These are phyloP conservation scores for Euphydryas editha DNA, from an alignment of 2,888 invertebrate genomes.

Conservation along the genomic window DNA sequence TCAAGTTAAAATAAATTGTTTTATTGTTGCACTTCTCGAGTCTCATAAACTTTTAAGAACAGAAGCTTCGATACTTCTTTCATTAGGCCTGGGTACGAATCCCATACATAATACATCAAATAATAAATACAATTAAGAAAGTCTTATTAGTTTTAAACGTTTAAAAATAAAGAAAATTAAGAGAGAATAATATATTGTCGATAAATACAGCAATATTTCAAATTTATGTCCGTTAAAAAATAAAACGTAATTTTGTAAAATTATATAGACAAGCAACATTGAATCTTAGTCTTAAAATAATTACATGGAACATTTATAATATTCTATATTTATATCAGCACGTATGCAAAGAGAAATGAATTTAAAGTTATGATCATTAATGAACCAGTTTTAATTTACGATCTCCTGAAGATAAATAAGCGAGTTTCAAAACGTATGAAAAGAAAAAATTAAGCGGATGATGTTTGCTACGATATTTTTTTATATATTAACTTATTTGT, in stretches of 20 bases:
- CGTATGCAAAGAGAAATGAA: slow-evolving; percentile 24
- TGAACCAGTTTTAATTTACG: slow-evolving; percentile 76
- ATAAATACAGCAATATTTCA: slow-evolving; percentile 3
- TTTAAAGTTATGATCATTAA: slow-evolving; percentile 75
- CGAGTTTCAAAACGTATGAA: slow-evolving; percentile 59
- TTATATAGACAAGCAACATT: slow-evolving; percentile 2
- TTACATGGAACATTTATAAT: slow-evolving; percentile 12
- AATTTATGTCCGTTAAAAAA: slow-evolving; percentile 1
- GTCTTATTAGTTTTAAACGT: slow-evolving; percentile 28
- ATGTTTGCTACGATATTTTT: slow-evolving; percentile 27
- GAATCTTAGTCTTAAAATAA: slow-evolving; percentile 4
- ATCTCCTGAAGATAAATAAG: slow-evolving; percentile 67
- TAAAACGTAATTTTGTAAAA: no score
- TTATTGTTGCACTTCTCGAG: slow-evolving; percentile 63
- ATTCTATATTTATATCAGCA: slow-evolving; percentile 35
- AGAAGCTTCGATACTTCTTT: slow-evolving; percentile 40
- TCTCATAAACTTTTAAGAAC: slow-evolving; percentile 58
- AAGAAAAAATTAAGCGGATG: slow-evolving; percentile 66
- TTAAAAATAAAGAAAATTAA: slow-evolving; percentile 17
- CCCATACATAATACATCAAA: slow-evolving; percentile 41
- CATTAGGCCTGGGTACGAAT: slow-evolving; percentile 24
- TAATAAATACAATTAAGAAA: slow-evolving; percentile 41
- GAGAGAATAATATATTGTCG: slow-evolving; percentile 2
- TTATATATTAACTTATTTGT: no score
- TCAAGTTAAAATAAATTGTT: slow-evolving; percentile 71